A percentile compares a stretch with the other conserved stretches of the same genome.
phyloP scores from a whole-genome alignment of 2,797 vertebrate species.

The Semotilus atromaculatus region DNA sequence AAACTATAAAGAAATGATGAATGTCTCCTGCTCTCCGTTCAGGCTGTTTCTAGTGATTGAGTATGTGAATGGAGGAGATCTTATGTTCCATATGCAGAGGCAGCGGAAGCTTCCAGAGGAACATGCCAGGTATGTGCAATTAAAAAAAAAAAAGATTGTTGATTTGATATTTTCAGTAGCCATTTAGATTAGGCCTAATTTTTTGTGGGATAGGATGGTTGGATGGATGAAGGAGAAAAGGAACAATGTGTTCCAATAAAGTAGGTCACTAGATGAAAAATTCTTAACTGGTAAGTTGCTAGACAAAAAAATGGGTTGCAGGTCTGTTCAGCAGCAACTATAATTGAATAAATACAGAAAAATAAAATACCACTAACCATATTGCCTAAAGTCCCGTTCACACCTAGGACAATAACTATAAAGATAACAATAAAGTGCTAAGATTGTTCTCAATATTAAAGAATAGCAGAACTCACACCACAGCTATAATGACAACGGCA shows the following conservation, averaged over 20 bases:
- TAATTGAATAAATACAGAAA: not conserved
- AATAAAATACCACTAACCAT: not conserved
- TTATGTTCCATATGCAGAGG: conserved; percentile 99
- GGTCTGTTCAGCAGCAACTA: not conserved
- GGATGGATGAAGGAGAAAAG: not conserved
- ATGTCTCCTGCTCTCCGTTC: conserved; percentile 43
- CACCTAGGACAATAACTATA: too few relatives aligned
- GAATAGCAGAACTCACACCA: too few relatives aligned
- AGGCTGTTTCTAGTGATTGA: conserved; percentile 97
- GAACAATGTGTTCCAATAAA: not conserved
- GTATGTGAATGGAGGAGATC: conserved; percentile 95
- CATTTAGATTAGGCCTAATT: not conserved
- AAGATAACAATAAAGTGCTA: too few relatives aligned
- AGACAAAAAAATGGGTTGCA: not conserved
- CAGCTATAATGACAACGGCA: too few relatives aligned
- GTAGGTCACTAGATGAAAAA: not conserved
- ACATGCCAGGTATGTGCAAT: conserved; percentile 87
- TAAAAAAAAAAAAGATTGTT: not conserved
- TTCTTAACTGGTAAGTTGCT: not conserved
- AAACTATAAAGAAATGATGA: not conserved
- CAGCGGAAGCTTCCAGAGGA: conserved; percentile 97
- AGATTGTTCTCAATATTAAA: too few relatives aligned
- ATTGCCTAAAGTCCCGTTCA: not conserved
- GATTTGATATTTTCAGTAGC: not conserved
- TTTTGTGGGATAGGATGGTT: not conserved